Conservation (phyloP, 1,140 invertebrate genomes). For the Orussus abietinus region DNA sequence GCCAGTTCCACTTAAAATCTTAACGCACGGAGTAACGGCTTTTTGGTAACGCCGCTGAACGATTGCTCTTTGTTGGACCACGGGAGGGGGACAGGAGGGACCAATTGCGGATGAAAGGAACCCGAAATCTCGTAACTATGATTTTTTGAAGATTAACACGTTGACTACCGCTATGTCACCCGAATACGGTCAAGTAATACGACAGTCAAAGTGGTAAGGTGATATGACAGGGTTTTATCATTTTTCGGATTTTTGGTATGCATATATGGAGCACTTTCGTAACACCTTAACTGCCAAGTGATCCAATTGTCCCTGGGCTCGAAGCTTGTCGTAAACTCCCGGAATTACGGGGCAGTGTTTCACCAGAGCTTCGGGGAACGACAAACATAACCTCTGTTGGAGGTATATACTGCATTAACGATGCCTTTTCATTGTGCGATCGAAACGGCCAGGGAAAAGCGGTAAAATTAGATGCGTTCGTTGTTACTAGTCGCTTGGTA, state of each 20-base stretch:
- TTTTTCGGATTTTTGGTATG: background rate
- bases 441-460: too few relatives aligned
- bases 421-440: too few relatives aligned
- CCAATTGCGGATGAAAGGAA: background rate
- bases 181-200: background rate
- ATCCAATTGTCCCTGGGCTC: background rate
- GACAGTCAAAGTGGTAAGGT: background rate
- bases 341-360: background rate
- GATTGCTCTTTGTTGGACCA: too few relatives aligned
- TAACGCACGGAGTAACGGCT: background rate
- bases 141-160: background rate
- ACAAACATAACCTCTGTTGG: too few relatives aligned
- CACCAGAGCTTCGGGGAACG: background rate
- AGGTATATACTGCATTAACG: too few relatives aligned
- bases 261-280: background rate
- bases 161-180: background rate
- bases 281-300: background rate
- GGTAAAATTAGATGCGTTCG: too few relatives aligned
- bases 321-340: background rate
- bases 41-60: constrained; percentile 1
- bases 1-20: too few relatives aligned
- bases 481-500: too few relatives aligned
- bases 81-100: background rate
- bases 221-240: background rate
- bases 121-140: background rate